Conservation (phyloP, 2,797 vertebrate species). For the Ammospiza maritima region DNA sequence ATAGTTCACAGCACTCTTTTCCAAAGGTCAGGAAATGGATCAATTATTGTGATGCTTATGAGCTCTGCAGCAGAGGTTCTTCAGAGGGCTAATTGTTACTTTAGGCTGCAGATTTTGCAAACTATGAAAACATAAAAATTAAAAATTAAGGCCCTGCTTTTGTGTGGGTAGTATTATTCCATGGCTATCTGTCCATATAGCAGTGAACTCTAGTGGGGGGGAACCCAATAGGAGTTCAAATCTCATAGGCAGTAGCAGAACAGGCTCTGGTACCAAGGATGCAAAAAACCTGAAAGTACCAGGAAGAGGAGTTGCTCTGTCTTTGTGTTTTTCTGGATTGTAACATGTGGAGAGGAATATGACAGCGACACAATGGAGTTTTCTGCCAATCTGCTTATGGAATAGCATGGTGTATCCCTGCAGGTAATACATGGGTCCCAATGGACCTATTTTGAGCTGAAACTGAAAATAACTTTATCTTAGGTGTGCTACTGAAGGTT, state of each 20-base stretch:
- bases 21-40: not conserved
- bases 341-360: not conserved
- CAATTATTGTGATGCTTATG: not conserved
- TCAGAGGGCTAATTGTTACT: slow-evolving; percentile 43
- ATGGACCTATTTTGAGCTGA: not conserved
- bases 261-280: not conserved
- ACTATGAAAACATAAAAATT: not conserved
- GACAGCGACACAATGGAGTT: accelerated
- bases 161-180: not conserved
- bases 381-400: not conserved
- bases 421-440: not conserved
- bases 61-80: slow-evolving; percentile 17
- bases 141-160: not conserved
- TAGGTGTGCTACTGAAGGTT: not conserved
- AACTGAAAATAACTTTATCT: not conserved
- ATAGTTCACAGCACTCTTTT: slow-evolving; percentile 19
- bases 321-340: not conserved
- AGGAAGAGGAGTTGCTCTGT: not conserved
- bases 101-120: not conserved
- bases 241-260: not conserved
- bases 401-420: not conserved
- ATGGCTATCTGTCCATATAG: not conserved
- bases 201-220: not conserved
- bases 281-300: not conserved
- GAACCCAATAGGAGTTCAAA: not conserved